Conservation (phyloP, 2,113 vertebrate species). For the Dendrocopos noguchii region DNA sequence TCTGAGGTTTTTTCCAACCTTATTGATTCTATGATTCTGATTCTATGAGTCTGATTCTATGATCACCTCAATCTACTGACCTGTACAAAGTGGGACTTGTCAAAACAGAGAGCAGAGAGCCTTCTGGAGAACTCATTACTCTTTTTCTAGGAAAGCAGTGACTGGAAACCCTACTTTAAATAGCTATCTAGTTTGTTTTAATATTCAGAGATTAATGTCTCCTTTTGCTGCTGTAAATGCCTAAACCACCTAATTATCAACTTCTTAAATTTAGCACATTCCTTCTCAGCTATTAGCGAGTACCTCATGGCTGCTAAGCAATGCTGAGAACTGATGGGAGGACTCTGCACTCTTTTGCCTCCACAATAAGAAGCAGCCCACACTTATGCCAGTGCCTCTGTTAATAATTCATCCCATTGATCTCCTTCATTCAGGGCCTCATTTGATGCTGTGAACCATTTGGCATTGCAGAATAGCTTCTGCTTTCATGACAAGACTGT, state of each 20-base stretch:
- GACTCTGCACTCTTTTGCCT: neutral
- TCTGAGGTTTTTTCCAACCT: no score
- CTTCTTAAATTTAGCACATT: neutral
- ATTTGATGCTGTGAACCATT: neutral
- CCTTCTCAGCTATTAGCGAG: neutral
- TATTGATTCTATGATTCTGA: no score
- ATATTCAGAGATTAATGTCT: neutral
- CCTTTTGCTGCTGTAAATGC: neutral
- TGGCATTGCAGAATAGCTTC: neutral
- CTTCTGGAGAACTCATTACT: neutral
- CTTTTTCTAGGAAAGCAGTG: neutral
- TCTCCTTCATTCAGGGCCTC: neutral
- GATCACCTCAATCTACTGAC: neutral
- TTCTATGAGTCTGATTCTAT: no score
- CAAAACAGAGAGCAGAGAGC: neutral
- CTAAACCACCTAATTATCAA: neutral
- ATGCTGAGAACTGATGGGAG: neutral
- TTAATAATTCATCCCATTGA: neutral
- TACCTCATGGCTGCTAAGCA: neutral
- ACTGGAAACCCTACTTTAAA: constrained; percentile 11
- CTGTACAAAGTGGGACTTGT: neutral
- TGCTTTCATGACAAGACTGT: neutral
- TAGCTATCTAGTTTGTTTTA: neutral
- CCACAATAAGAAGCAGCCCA: neutral
- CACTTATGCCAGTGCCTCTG: neutral